Evolutionary conservation across 1,140 invertebrate species (phyloP).

Genomic region (Drosophila bifasciata): DNA sequence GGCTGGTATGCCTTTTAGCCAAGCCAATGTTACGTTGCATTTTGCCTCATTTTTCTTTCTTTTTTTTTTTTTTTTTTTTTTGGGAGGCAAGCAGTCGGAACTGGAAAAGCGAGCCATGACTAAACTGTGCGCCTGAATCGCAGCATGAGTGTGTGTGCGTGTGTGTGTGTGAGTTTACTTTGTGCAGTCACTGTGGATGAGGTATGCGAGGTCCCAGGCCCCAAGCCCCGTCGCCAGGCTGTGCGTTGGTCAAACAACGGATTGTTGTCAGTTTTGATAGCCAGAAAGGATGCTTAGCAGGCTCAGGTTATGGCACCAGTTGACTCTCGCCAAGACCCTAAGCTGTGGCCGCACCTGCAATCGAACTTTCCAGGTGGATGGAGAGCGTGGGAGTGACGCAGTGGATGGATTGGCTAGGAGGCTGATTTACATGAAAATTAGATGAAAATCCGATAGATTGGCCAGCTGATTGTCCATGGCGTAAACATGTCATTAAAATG

Average conservation of each 20-base stretch:
- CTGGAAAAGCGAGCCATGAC: constrained; percentile 24
- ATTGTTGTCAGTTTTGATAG: constrained; percentile 63
- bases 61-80: constrained; percentile 11
- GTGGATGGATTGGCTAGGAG: constrained; percentile 18
- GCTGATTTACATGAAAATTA: constrained; percentile 77
- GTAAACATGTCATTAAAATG: constrained; percentile 72
- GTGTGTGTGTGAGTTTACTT: constrained; percentile 35
- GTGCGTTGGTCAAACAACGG: constrained; percentile 34
- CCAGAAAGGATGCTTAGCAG: constrained; percentile 10
- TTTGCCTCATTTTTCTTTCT: constrained; percentile 39
- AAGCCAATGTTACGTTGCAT: constrained; percentile 44
- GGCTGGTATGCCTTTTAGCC: constrained; percentile 67
- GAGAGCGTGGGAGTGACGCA: neutral
- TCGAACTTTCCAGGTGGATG: constrained; percentile 1
- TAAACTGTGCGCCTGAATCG: constrained; percentile 34
- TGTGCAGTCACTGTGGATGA: constrained; percentile 44
- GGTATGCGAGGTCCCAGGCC: constrained; percentile 39
- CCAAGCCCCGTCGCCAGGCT: neutral
- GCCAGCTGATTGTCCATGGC: constrained; percentile 34
- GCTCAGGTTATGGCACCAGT: constrained; percentile 50
- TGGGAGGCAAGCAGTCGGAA: neutral
- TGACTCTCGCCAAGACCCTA: constrained; percentile 15
- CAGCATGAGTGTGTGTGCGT: neutral
- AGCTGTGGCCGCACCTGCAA: constrained; percentile 24
- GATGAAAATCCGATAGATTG: constrained; percentile 50